phyloP scores from a whole-genome alignment of 2,797 vertebrate genomes.

The Setipinna tenuifilis region DNA sequence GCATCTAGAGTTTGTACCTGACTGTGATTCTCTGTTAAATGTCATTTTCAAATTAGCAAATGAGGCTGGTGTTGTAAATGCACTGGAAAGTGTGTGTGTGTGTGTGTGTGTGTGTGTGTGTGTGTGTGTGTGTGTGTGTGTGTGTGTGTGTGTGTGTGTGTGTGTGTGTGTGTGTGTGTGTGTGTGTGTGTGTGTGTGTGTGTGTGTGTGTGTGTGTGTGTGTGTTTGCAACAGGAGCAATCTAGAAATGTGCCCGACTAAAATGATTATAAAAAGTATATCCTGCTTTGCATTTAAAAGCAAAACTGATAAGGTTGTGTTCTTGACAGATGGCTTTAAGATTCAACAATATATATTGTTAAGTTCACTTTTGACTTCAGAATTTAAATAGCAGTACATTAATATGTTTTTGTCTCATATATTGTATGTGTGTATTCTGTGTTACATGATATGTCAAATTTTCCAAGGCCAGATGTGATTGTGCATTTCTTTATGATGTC shows the following conservation, averaged over 20 bases:
- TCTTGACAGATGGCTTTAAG: neutral
- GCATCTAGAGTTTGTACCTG: neutral
- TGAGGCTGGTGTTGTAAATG: neutral
- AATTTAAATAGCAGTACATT: neutral
- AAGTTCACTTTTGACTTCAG: neutral
- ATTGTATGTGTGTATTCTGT: neutral
- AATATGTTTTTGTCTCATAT: neutral
- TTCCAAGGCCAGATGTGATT: neutral
- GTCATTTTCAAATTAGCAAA: neutral
- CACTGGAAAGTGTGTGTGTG: neutral
- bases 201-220: neutral
- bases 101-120: neutral
- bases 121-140: neutral
- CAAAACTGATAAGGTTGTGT: neutral
- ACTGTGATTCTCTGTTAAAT: neutral
- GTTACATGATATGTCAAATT: neutral
- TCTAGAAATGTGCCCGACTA: neutral
- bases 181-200: neutral
- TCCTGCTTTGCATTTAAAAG: neutral
- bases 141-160: neutral
- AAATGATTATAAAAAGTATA: no score
- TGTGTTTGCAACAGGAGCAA: no score
- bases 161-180: neutral
- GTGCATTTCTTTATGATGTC: neutral
- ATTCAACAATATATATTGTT: neutral